Evolutionary conservation across 2,113 vertebrate genomes (phyloP).

Genomic region (Nicator chloris): DNA sequence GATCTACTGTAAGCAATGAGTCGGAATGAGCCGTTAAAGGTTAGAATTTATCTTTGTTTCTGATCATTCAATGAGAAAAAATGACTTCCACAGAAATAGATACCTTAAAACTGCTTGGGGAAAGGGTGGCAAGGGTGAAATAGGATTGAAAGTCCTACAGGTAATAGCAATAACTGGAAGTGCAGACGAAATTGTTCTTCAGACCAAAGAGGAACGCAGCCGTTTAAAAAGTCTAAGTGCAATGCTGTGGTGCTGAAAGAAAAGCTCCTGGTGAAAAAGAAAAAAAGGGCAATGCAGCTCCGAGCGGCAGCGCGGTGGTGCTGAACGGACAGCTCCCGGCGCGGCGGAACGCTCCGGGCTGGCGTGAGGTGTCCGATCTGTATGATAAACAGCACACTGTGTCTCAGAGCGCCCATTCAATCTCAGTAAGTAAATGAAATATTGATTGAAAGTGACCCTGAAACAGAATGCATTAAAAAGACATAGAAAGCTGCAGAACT

Average conservation of each 20-base stretch:
- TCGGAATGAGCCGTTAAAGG: conserved; percentile 86
- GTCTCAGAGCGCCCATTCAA: conserved; percentile 90
- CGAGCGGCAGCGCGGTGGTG: conserved; percentile 81
- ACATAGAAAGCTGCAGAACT: conserved; percentile 86
- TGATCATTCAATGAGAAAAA: conserved; percentile 84
- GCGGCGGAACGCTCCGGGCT: conserved; percentile 80
- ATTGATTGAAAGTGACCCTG: conserved; percentile 94
- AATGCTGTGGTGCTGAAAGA: conserved; percentile 83
- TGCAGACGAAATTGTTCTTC: conserved; percentile 81
- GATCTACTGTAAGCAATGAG: conserved; percentile 87
- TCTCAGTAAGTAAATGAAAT: conserved; percentile 93
- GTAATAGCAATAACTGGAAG: conserved; percentile 80
- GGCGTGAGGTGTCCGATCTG: conserved; percentile 86
- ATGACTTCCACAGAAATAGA: conserved; percentile 83
- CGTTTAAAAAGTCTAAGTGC: conserved; percentile 83
- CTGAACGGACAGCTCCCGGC: conserved; percentile 85
- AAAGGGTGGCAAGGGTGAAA: conserved; percentile 75
- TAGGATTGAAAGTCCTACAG: conserved; percentile 77
- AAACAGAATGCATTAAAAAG: conserved; percentile 92
- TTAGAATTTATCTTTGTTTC: conserved; percentile 85
- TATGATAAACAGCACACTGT: conserved; percentile 89
- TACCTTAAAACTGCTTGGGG: conserved; percentile 77
- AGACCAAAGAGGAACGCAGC: conserved; percentile 82
- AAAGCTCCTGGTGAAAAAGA: conserved; percentile 80
- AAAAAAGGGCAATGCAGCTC: conserved; percentile 75